A percentile compares a stretch with the other conserved stretches of the same genome.
These are phyloP conservation scores for Yponomeuta evonymella DNA, from an alignment of 2,888 invertebrate genomes.

Conservation along the genomic window DNA sequence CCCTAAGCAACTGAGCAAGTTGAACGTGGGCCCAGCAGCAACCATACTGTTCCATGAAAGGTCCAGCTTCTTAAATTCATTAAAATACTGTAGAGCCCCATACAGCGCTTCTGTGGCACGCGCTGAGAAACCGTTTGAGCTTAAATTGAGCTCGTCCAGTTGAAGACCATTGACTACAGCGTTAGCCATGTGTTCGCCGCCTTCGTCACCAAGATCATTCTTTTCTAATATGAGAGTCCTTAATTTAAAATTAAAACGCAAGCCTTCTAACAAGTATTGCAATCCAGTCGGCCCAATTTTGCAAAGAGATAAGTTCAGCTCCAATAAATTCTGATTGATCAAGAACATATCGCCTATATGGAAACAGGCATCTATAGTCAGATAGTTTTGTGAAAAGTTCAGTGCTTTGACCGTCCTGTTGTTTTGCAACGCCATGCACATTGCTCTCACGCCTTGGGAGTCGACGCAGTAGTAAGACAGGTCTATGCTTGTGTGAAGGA, in stretches of 20 bases:
- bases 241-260: constrained; percentile 37
- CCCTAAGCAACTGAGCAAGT: constrained; percentile 34
- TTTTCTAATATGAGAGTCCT: constrained; percentile 38
- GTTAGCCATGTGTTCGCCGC: constrained; percentile 35
- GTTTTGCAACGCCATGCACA: constrained; percentile 43
- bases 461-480: constrained; percentile 53
- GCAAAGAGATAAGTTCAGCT: constrained; percentile 52
- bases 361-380: constrained; percentile 48
- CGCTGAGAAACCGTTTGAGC: constrained; percentile 40
- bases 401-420: constrained; percentile 45
- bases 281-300: constrained; percentile 45
- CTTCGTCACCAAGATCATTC: constrained; percentile 44
- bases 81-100: constrained; percentile 43
- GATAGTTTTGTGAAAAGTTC: constrained; percentile 50
- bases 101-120: constrained; percentile 37
- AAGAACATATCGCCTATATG: constrained; percentile 53
- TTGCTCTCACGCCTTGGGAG: constrained; percentile 46
- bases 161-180: constrained; percentile 36
- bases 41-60: constrained; percentile 51
- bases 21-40: constrained; percentile 31
- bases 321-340: constrained; percentile 37
- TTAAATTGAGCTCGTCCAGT: constrained; percentile 40
- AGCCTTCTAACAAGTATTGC: constrained; percentile 30
- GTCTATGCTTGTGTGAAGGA: constrained; percentile 42
- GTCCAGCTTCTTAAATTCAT: constrained; percentile 42